These are phyloP conservation scores for Clarias pachynema DNA, from an alignment of 2,797 vertebrate species.

Conservation along the genomic window DNA sequence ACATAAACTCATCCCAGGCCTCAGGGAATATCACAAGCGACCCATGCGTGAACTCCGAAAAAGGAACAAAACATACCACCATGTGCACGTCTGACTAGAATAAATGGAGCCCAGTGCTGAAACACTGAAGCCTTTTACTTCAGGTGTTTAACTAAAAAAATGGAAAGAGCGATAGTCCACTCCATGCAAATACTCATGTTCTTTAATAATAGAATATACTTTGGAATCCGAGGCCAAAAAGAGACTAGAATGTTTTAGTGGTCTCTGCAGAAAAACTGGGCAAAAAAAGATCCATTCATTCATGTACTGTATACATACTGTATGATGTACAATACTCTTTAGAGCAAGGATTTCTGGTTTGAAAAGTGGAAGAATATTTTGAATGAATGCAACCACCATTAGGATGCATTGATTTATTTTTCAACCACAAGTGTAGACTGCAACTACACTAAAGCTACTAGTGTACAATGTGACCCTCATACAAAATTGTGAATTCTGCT, in stretches of 20 bases:
- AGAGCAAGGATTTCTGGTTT: neutral
- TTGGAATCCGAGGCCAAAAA: neutral
- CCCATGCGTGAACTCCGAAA: neutral
- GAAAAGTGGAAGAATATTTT: neutral
- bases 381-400: neutral
- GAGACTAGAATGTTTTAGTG: neutral
- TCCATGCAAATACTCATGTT: neutral
- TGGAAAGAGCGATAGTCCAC: neutral
- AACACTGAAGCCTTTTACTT: neutral
- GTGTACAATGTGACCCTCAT: neutral
- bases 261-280: neutral
- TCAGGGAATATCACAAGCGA: conserved; percentile 21
- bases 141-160: conserved; percentile 2
- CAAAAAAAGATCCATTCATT: neutral
- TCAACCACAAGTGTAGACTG: neutral
- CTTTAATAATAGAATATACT: conserved; percentile 7
- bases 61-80: neutral
- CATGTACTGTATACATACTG: neutral
- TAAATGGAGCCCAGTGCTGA: neutral
- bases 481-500: neutral
- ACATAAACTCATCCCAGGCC: conserved; percentile 35
- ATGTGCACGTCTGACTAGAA: neutral
- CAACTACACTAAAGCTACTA: neutral
- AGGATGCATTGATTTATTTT: neutral
- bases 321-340: neutral